Base-by-base conservation (phyloP, 2,888 invertebrate species). In the Gastrophysa polygoni region DNA sequence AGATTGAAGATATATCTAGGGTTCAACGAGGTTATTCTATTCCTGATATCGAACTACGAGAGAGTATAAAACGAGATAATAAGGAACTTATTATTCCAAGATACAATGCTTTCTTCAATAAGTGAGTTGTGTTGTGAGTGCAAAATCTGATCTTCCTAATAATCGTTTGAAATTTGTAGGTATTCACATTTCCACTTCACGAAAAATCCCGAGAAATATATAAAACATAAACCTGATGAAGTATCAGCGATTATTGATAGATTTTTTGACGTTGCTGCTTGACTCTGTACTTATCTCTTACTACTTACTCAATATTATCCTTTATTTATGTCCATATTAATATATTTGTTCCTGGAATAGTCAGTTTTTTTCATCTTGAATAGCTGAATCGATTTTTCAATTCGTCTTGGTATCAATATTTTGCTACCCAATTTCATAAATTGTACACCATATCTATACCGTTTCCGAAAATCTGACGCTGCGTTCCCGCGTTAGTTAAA, bases 131-230 rank as follows among this genome's bases (percentile, higher is more conserved):
- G n/a, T n/a, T n/a, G n/a, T n/a, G n/a, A n/a, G 18, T 21, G 7
- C 2, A 16, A 28, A 28, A 14, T 50, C 5, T 28, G 11, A 29
- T 28, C 5, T 29, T 49, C 20, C 10, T n/a, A 24, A 24, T 28
- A 1, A 17, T 58, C 11, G 1, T 34, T 47, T 34, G 24, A 21
- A 16, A 28, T 28, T 80, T 82, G 52, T 71, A 91, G 90, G 77
- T 91, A 88, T 82, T 86, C 89, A 1, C 81, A 85, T 44, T 85
- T 92, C 48, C 89, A 91, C 59, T 98, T 98, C 81, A 92, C 95
- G 18, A 97, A 96, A 82, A 95, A 96, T 84, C 90, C 90, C 0
- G 93, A 93, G 66, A 98, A 98, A 81, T 97, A 98, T 81, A 88
- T 96, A 61, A 95, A 93, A 82, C 95, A 94, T 79, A 89, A 89